Evolutionary conservation across 2,797 vertebrate genomes (phyloP), one percentile per base, ranked within the genome.

Genomic region (Pseudopleuronectes americanus): DNA sequence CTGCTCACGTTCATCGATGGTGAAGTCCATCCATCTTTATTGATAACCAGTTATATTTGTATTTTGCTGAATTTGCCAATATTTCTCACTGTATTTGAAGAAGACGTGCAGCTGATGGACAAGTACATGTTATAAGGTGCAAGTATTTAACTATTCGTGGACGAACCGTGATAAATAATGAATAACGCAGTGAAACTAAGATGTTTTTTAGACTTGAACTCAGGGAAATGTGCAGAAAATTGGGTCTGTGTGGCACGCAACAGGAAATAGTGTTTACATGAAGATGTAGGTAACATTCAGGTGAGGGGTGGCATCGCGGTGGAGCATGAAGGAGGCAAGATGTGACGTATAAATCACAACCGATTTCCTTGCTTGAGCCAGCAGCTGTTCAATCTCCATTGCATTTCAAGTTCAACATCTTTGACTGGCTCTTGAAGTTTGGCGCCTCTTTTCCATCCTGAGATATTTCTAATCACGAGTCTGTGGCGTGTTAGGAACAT

Each of bases 1-100:
- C 74, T 74, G 68, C 74, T 47, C 52, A 71, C 63, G 31, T 86
- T 81, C 36, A 26, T 51, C 24, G 63, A 79, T 43, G 64, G 24
- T 24, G 21, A 56, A 31, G 63, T 64, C 63, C 64, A 64, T 73
- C 70, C 64, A 68, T 26, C 56, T 63, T 57, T 7, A 1, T 60
- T 16, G 60, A 68, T 64, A 53, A 0, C 61, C 51, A 33, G 52
- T 51, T 55, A 3, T 5, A 26, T 22, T 66, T 23, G 16, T 53
- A 21, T n/a, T 48, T 47, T 21, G 56, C 3, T 17, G 7, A 69
- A 45, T 59, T 31, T 43, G 52, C 0, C 2, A 6, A 47, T n/a
- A 47, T n/a, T 19, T 45, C 16, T 19, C 43, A 19, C 43, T 45
- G 43, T 6, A 45, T 45, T 8, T 0, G 14, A 19, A 45, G 43